These are phyloP conservation scores for Bothrops jararaca DNA, from an alignment of 2,113 vertebrate species.

Conservation along the genomic window DNA sequence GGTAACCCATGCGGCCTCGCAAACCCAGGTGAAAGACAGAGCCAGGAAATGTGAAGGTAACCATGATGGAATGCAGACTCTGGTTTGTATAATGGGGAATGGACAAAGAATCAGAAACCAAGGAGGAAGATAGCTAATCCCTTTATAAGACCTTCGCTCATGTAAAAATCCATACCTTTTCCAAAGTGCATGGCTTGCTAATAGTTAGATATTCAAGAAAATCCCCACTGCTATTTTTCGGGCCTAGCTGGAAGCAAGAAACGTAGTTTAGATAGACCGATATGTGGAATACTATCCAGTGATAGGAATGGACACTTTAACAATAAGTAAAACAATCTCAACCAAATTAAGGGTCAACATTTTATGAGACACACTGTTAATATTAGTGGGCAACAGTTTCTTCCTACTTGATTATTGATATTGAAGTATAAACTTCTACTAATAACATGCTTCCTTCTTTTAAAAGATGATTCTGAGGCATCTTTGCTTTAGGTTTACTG, in stretches of 20 bases:
- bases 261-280: not conserved
- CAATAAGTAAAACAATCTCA: not conserved
- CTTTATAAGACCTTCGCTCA: not conserved
- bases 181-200: not conserved
- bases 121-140: not conserved
- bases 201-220: not conserved
- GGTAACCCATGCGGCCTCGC: conserved; percentile 12
- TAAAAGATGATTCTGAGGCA: not conserved
- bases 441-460: not conserved
- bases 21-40: accelerated
- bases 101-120: not conserved
- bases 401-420: not conserved
- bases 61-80: not conserved
- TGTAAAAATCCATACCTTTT: not conserved
- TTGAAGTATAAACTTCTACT: not conserved
- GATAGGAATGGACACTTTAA: not conserved
- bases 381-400: not conserved
- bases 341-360: not conserved
- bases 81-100: not conserved
- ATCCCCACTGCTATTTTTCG: not conserved
- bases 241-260: not conserved
- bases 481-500: not conserved
- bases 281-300: not conserved
- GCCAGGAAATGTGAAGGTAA: conserved; percentile 57
- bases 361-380: not conserved